Evolutionary conservation across 1,140 invertebrate species (phyloP).

Genomic region (Drosophila virilis): DNA sequence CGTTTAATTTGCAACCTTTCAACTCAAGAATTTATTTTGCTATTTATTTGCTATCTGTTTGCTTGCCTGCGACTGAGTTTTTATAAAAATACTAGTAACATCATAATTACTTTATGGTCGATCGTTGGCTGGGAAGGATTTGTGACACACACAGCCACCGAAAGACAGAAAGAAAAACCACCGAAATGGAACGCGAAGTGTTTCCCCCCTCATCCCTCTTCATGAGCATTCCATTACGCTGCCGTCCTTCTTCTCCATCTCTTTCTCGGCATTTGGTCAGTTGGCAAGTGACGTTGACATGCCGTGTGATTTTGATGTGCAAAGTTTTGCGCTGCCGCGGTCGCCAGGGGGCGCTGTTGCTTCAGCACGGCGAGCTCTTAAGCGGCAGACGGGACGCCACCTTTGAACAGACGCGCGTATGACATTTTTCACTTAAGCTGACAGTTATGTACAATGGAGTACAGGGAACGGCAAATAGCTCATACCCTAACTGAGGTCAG

Average conservation of each 20-base stretch:
- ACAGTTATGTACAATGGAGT: conserved; percentile 68
- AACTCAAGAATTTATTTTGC: no score
- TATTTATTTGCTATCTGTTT: no score
- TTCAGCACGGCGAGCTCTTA: conserved; percentile 18
- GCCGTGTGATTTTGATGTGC: conserved; percentile 66
- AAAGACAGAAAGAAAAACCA: conserved; percentile 20
- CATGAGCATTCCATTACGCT: neutral
- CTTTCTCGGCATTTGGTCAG: conserved; percentile 26
- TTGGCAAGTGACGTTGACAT: conserved; percentile 59
- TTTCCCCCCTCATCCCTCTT: neutral
- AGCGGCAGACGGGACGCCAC: conserved; percentile 29
- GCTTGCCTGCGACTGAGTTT: no score
- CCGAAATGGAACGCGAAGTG: conserved; percentile 13
- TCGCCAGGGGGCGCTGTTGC: conserved; percentile 36
- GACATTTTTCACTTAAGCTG: conserved; percentile 81
- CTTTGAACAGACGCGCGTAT: conserved; percentile 57
- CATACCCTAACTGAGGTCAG: conserved; percentile 28
- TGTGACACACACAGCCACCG: neutral
- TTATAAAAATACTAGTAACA: no score
- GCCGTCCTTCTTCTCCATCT: conserved; percentile 1
- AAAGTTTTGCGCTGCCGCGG: conserved; percentile 41
- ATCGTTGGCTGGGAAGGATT: conserved; percentile 17
- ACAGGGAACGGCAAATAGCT: conserved; percentile 18
- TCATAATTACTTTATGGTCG: conserved; percentile 20
- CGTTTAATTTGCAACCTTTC: no score